phyloP scores from a whole-genome alignment of 2,797 vertebrate genomes.

The Notoglanidium macrostoma region DNA sequence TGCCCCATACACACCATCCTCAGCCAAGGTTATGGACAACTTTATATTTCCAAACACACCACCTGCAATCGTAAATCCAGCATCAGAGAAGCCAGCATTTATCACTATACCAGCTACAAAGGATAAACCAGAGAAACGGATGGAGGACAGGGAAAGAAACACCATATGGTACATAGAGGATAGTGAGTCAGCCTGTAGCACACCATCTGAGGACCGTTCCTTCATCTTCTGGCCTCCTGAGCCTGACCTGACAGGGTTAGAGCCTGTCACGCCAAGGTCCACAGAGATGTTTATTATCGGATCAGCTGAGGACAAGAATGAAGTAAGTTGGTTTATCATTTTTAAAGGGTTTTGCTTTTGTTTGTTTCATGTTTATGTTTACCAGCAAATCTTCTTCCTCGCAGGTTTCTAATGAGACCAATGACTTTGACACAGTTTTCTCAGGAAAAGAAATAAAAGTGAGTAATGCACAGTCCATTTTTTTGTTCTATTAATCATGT shows the following conservation, averaged over 20 bases:
- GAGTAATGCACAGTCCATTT: conserved; percentile 23
- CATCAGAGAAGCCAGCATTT: conserved; percentile 42
- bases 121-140: conserved; percentile 27
- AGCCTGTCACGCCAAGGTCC: conserved; percentile 31
- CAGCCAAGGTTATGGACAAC: not conserved
- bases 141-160: conserved; percentile 5
- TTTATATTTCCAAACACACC: not conserved
- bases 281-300: conserved; percentile 62
- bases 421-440: conserved; percentile 48
- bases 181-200: conserved; percentile 56
- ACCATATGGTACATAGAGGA: conserved; percentile 54
- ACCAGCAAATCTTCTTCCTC: not conserved
- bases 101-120: not conserved
- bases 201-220: conserved; percentile 63
- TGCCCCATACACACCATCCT: not conserved
- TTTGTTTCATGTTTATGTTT: not conserved
- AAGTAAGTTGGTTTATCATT: conserved; percentile 40
- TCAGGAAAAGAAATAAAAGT: conserved; percentile 43
- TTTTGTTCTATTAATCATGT: not conserved
- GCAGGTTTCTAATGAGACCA: conserved; percentile 52
- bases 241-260: conserved; percentile 52
- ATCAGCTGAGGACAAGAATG: conserved; percentile 50
- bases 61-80: not conserved
- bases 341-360: not conserved
- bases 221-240: conserved; percentile 59